Evolutionary conservation across 1,140 invertebrate genomes (phyloP).

Genomic region (Leptinotarsa defecta): DNA sequence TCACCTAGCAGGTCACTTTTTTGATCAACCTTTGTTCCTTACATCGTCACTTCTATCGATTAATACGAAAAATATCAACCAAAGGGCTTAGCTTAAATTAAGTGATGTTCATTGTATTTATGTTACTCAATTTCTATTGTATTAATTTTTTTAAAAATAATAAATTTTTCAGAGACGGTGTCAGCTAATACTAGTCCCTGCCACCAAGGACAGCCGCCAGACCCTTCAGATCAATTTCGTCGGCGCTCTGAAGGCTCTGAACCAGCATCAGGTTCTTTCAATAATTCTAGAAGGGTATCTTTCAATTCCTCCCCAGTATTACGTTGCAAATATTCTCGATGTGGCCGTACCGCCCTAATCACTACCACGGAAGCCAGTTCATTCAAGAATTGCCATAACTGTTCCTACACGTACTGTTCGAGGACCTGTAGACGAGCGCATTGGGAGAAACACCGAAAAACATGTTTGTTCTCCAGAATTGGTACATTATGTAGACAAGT

Average conservation of each 20-base stretch:
- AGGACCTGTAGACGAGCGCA: constrained; percentile 81
- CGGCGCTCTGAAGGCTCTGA: constrained; percentile 63
- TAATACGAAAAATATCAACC: too few relatives aligned
- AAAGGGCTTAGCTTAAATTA: background rate
- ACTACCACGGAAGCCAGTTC: constrained; percentile 68
- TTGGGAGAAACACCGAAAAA: constrained; percentile 88
- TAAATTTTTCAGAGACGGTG: constrained; percentile 52
- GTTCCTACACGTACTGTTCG: constrained; percentile 86
- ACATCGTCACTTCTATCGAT: too few relatives aligned
- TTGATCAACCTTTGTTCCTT: too few relatives aligned
- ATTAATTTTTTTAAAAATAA: too few relatives aligned
- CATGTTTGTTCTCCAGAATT: constrained; percentile 87
- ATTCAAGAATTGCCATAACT: constrained; percentile 85
- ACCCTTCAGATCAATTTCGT: constrained; percentile 49
- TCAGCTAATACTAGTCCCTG: constrained; percentile 57
- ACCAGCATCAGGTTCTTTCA: constrained; percentile 40
- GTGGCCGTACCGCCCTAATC: constrained; percentile 62
- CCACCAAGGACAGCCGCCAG: constrained; percentile 57
- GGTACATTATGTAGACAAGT: constrained; percentile 87
- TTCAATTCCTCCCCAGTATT: constrained; percentile 60
- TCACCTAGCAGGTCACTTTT: background rate
- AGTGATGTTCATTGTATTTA: background rate
- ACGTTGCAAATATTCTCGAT: constrained; percentile 78
- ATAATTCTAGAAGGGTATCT: constrained; percentile 38
- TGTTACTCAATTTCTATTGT: background rate